Conservation (phyloP, 2,888 invertebrate species). For the Pardosa pseudoannulata region DNA sequence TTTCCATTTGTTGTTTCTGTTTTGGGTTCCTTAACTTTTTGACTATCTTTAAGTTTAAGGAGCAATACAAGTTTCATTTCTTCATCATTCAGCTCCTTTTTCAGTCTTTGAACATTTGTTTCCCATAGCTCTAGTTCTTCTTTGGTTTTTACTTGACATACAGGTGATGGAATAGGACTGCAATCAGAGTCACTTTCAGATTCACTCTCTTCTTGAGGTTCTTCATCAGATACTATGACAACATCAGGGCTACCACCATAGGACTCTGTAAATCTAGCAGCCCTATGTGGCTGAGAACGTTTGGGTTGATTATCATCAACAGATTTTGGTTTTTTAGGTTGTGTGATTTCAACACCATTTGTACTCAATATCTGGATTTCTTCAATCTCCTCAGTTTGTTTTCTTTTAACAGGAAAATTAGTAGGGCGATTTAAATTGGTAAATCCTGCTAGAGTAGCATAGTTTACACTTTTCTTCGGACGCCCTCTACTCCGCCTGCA, state of each 20-base stretch:
- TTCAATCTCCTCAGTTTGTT: constrained; percentile 11
- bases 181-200: constrained; percentile 63
- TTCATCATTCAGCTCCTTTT: constrained; percentile 94
- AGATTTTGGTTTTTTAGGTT: constrained; percentile 31
- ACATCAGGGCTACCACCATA: constrained; percentile 44
- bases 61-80: constrained; percentile 96
- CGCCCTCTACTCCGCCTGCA: constrained; percentile 44
- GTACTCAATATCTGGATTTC: constrained; percentile 36
- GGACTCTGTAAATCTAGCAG: constrained; percentile 61
- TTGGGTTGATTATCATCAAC: constrained; percentile 28
- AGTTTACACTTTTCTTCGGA: constrained; percentile 34
- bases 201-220: constrained; percentile 27
- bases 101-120: constrained; percentile 85
- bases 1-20: constrained; percentile 30
- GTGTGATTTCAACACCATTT: constrained; percentile 34
- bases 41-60: constrained; percentile 94
- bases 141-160: constrained; percentile 24
- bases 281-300: constrained; percentile 42
- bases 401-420: constrained; percentile 16
- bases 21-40: constrained; percentile 79
- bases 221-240: constrained; percentile 52
- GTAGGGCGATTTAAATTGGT: constrained; percentile 5
- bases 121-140: constrained; percentile 84
- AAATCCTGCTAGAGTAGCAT: constrained; percentile 9
- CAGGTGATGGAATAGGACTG: constrained; percentile 41